Base-by-base conservation (phyloP, 1,140 invertebrate species). In the Aethina tumida region DNA sequence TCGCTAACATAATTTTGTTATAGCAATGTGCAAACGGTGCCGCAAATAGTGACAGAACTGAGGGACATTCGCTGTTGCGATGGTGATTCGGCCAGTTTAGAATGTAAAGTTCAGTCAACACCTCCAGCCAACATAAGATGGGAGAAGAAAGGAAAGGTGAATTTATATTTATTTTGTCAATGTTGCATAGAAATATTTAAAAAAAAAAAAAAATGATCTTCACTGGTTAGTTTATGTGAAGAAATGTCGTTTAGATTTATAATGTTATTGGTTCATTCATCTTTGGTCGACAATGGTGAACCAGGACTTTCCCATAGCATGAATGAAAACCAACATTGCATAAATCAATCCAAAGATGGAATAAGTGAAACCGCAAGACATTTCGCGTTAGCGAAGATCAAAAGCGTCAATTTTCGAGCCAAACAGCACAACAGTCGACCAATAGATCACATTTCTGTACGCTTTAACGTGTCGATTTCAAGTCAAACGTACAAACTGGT, bases 11-110 rank as follows among this genome's bases (percentile, higher is more conserved):
- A 24, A n/a, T 16, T 5, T 21, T n/a, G 18, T 32, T 44, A 18
- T 58, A 86, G 84, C 21, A 74, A 78, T 17, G 72, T 85, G 28
- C 74, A 85, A 55, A 83, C 78, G 12, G 65, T 86, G 22, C 85
- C 86, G 2, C 67, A 67, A 5, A 73, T 89, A 42, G 70, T 72
- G 13, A 69, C 74, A 32, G 74, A 79, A 32, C 61, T 89, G 32
- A 73, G 73, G 39, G 80, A 88, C 59, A 56, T 87, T n/a, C 68
- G 80, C 25, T 85, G 83, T 48, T 82, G 80, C 48, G 84, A 88
- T 52, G 84, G 84, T 3, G 84, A 89, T 53, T 70, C 78, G 1
- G 73, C 84, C 2, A 75, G 79, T 20, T 69, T 90, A 20, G 83
- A 88, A 51, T 87, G 84, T 46, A 69, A 72, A 47, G 70, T 88